phyloP scores from a whole-genome alignment of 2,797 vertebrate species.

The Mallotus villosus region DNA sequence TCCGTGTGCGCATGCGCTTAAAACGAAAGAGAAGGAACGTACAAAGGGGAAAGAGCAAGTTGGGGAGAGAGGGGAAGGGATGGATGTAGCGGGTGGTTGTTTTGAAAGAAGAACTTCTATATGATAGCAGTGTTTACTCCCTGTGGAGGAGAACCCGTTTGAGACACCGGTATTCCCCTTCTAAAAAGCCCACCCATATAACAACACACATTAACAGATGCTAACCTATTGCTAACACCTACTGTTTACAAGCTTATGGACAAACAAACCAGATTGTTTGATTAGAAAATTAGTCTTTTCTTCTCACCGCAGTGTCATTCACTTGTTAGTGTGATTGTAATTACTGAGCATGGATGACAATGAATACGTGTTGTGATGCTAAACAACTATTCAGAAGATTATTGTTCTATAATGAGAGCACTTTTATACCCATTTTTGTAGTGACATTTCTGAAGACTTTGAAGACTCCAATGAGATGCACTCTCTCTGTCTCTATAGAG shows the following conservation, averaged over 20 bases:
- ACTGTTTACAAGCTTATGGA: too few relatives aligned
- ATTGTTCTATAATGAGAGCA: background rate
- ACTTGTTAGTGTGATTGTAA: background rate
- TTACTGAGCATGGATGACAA: background rate
- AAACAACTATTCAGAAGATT: background rate
- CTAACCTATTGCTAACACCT: background rate
- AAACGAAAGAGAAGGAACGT: conserved; percentile 25
- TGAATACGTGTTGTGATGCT: background rate
- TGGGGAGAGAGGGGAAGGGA: conserved; percentile 6
- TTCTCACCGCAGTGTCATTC: too few relatives aligned
- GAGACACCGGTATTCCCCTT: conserved; percentile 6
- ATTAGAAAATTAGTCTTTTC: too few relatives aligned
- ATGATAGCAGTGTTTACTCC: too few relatives aligned
- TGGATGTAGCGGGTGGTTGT: too few relatives aligned
- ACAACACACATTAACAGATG: background rate
- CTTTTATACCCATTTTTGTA: background rate
- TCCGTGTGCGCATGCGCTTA: background rate
- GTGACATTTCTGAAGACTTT: background rate
- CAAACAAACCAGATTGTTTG: too few relatives aligned
- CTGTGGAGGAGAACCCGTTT: conserved; percentile 30
- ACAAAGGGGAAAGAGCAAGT: background rate
- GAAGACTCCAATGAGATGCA: background rate
- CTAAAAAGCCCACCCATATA: background rate
- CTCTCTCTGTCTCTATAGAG: background rate
- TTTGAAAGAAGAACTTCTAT: too few relatives aligned